Evolutionary conservation across 2,888 invertebrate genomes (phyloP), one percentile per base, ranked within the genome.

Genomic region (Pediacus dermestoides): DNA sequence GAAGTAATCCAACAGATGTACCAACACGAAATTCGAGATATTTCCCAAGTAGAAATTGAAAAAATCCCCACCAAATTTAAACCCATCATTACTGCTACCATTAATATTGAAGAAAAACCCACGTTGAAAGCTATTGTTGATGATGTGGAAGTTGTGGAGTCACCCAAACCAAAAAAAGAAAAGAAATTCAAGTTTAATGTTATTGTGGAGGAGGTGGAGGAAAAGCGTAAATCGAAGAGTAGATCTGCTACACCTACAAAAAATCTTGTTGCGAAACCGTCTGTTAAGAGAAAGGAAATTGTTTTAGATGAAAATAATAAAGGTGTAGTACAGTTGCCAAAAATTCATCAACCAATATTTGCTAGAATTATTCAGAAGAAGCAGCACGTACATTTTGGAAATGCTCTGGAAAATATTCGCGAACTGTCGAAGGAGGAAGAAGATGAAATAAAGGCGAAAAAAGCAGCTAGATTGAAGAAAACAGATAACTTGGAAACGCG

Each of bases 61-160:
- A 74, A 75, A 66, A 72, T 60, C 30, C 67, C 68, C 55, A 51
- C 55, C 28, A 68, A 68, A 63, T 57, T 71, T 27, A 78, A 74
- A 68, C 66, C 72, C 7, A 73, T 75, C 33, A 77, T 78, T 12
- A 77, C 77, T 6, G 65, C 73, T 7, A 70, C 73, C 1, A 74
- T 78, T 9, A 46, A 77, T 54, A 60, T 78, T 26, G 71, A 72
- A 32, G 61, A 72, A 30, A 66, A 60, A 40, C 69, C 71, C 16
- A 64, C 55, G 31, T 61, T 78, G 15, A 79, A 77, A 63, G 74
- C 75, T 46, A 67, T 72, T 34, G 67, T 80, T 18, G 77, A 77
- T 56, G 73, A 78, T 54, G 67, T 78, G 3, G 72, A 72, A 14
- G 77, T 83, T 9, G 80, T 81, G 62, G 80, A 81, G 67, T 73